Evolutionary conservation across 2,797 vertebrate genomes (phyloP).

Genomic region (Trachurus trachurus): DNA sequence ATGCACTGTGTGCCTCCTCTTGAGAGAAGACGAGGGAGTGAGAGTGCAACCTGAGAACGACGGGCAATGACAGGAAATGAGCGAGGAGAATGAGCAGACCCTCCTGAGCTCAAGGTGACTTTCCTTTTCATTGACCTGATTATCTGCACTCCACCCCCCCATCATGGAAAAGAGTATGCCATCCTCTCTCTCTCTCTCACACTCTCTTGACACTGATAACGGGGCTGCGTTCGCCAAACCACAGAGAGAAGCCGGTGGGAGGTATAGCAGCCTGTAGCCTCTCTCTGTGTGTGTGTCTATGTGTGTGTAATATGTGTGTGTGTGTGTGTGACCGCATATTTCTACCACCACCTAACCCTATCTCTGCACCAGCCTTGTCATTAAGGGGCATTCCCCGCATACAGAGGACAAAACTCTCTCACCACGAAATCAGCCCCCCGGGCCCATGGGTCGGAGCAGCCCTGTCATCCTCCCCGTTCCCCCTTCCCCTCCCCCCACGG

Average conservation of each 20-base stretch:
- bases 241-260: conserved; percentile 67
- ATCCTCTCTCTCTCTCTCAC: conserved; percentile 43
- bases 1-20: conserved; percentile 12
- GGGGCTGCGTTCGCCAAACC: conserved; percentile 56
- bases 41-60: conserved; percentile 67
- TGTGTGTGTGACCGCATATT: conserved; percentile 63
- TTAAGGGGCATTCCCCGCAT: conserved; percentile 81
- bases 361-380: conserved; percentile 76
- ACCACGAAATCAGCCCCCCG: conserved; percentile 64
- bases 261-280: conserved; percentile 61
- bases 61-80: conserved; percentile 61
- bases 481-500: conserved; percentile 56
- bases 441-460: conserved; percentile 36
- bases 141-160: conserved; percentile 65
- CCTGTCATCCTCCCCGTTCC: conserved; percentile 50
- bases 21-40: background rate
- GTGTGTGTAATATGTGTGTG: conserved; percentile 23
- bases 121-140: conserved; percentile 81
- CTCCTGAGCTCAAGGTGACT: conserved; percentile 82
- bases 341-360: conserved; percentile 70
- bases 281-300: conserved; percentile 14
- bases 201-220: conserved; percentile 74
- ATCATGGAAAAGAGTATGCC: conserved; percentile 75
- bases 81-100: conserved; percentile 47
- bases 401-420: conserved; percentile 70